Base-by-base conservation (phyloP, 2,888 invertebrate species). In the Leucophora obtusa region DNA sequence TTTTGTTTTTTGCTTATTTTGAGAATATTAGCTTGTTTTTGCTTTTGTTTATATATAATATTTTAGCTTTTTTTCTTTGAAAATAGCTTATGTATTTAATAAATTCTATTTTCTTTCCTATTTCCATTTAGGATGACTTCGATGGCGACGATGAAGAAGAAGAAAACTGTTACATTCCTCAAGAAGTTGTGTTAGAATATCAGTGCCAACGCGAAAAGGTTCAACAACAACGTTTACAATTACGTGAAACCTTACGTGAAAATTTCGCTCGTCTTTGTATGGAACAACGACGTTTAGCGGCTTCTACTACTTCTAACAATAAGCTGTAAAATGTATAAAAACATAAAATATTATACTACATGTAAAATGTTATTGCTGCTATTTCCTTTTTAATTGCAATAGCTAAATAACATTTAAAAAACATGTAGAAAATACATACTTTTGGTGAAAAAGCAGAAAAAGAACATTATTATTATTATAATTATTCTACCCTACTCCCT, bases 171-270 rank as follows among this genome's bases (percentile, higher is more conserved):
- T 87, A 89, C 92, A 97, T 97, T 92, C 96, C 97, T 84, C 93
- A 94, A 85, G 97, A 97, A 91, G 97, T 97, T 90, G 95, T 97
- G 84, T 92, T 94, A 91, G 95, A 95, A 91, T 97, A 96, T 90
- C 94, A 95, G 91, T 95, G 95, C 84, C 94, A 95, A 87, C 93
- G 93, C 89, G 93, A 93, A 88, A 94, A 95, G 89, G 93, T 96
- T 86, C 93, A 94, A 81, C 94, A 95, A 87, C 94, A 96, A 91
- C 94, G 97, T 84, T 93, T 95, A 87, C 94, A 96, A 90, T 91
- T 97, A 86, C 92, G 97, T 71, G 94, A 96, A 90, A 95, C 93
- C 75, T 91, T 97, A 80, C 94, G 94, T 87, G 94, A 94, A 89
- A 94, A 95, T 89, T 97, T 97, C 88, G 96, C 94, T 83, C 94